phyloP scores from a whole-genome alignment of 2,113 vertebrate species.

The Myiozetetes cayanensis region DNA sequence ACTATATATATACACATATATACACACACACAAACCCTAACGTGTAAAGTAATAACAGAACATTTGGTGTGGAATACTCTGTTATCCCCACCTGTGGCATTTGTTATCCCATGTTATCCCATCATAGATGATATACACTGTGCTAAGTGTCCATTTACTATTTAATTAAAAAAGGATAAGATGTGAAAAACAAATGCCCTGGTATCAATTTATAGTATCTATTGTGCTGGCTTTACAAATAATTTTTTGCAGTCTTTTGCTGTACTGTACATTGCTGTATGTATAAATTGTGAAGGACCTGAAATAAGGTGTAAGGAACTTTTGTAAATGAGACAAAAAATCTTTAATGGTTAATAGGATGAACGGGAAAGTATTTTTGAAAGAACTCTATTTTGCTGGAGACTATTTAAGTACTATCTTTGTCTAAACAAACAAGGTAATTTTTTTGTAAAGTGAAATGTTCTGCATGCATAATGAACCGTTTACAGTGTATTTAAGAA shows the following conservation, averaged over 20 bases:
- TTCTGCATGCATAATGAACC: slow-evolving; percentile 98
- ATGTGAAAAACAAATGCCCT: slow-evolving; percentile 80
- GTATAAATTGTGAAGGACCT: slow-evolving; percentile 87
- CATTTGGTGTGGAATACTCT: slow-evolving; percentile 73
- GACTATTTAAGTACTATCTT: slow-evolving; percentile 99
- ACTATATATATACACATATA: slow-evolving; percentile 18
- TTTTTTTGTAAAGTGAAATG: slow-evolving; percentile 99
- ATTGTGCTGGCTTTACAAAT: slow-evolving; percentile 87
- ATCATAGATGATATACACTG: slow-evolving; percentile 67
- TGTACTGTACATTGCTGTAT: slow-evolving; percentile 86
- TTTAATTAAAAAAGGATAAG: slow-evolving; percentile 78
- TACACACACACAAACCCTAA: slow-evolving; percentile 63
- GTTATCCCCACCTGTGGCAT: slow-evolving; percentile 71
- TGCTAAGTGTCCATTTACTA: slow-evolving; percentile 77
- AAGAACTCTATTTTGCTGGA: slow-evolving; percentile 99
- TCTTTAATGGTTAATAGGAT: slow-evolving; percentile 94
- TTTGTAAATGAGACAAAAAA: slow-evolving; percentile 86
- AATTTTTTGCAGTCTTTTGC: slow-evolving; percentile 86
- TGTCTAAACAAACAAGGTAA: slow-evolving; percentile 95
- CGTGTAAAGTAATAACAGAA: slow-evolving; percentile 76
- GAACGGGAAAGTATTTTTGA: slow-evolving; percentile 99
- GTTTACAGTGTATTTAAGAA: slow-evolving; percentile 99
- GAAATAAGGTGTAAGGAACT: slow-evolving; percentile 83
- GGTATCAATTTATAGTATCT: slow-evolving; percentile 81
- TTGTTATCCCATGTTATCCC: slow-evolving; percentile 63